Percentiles rank a stretch among this genome's conserved stretches.
phyloP scores from a whole-genome alignment of 1,140 invertebrate species.

The Holcopasites calliopsidis region DNA sequence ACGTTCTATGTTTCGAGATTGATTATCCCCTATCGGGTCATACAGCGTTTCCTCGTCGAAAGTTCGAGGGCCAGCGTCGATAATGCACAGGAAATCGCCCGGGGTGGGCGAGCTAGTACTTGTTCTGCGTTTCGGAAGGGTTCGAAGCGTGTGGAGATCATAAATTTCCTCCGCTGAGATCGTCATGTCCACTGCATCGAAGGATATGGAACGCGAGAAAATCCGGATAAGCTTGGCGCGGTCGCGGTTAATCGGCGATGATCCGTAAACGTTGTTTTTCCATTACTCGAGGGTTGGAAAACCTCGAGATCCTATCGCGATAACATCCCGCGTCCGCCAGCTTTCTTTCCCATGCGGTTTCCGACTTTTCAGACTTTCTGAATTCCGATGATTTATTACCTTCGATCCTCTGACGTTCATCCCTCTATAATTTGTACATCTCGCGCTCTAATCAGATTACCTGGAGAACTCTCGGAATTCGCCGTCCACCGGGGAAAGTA shows the following conservation, averaged over 20 bases:
- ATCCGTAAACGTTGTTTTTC: slow-evolving; percentile 42
- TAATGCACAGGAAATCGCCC: slow-evolving; percentile 62
- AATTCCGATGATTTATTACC: not conserved
- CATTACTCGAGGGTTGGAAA: slow-evolving; percentile 6
- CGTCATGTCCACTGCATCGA: slow-evolving; percentile 49
- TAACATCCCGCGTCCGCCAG: not conserved
- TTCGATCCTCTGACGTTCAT: not conserved
- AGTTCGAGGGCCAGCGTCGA: slow-evolving; percentile 67
- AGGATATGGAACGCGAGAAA: slow-evolving; percentile 19
- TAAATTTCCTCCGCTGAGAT: slow-evolving; percentile 57
- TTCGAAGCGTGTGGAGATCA: slow-evolving; percentile 50
- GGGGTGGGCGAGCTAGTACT: slow-evolving; percentile 19
- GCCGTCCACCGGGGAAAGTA: not conserved
- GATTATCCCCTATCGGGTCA: slow-evolving; percentile 77
- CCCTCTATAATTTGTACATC: slow-evolving; percentile 1
- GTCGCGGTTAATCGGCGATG: slow-evolving; percentile 52
- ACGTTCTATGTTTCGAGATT: slow-evolving; percentile 71
- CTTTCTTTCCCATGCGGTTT: not conserved
- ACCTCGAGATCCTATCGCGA: not conserved
- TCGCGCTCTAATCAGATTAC: slow-evolving; percentile 45
- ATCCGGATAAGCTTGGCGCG: slow-evolving; percentile 46
- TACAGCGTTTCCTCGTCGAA: slow-evolving; percentile 67
- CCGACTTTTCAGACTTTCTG: not conserved
- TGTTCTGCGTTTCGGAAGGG: slow-evolving; percentile 28
- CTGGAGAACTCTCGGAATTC: slow-evolving; percentile 1